These are phyloP conservation scores for Drosophila picticornis DNA, from an alignment of 2,888 invertebrate genomes.

Conservation along the genomic window DNA sequence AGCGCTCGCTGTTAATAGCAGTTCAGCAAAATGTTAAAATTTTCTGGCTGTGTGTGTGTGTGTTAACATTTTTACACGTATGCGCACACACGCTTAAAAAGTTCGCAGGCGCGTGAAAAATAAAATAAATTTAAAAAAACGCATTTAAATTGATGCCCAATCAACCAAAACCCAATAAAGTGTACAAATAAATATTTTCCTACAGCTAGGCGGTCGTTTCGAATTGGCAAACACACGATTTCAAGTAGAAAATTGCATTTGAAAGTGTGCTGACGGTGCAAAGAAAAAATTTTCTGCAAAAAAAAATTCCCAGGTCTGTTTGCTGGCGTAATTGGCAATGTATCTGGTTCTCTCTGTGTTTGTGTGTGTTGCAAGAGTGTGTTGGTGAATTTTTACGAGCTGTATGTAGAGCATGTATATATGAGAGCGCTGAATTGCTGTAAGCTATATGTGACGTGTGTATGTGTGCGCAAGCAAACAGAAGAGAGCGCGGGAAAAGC, in stretches of 20 bases:
- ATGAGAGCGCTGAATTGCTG: constrained; percentile 57
- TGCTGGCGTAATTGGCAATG: constrained; percentile 72
- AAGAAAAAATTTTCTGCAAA: constrained; percentile 65
- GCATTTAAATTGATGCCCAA: constrained; percentile 68
- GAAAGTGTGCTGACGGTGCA: constrained; percentile 68
- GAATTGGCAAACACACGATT: constrained; percentile 56
- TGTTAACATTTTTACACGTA: constrained; percentile 54
- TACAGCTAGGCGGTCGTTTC: constrained; percentile 52
- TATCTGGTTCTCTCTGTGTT: constrained; percentile 47
- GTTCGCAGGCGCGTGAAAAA: constrained; percentile 82
- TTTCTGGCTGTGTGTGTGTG: constrained; percentile 34
- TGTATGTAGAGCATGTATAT: constrained; percentile 27
- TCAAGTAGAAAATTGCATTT: constrained; percentile 65
- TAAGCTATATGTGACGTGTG: constrained; percentile 22
- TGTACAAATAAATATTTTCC: constrained; percentile 56
- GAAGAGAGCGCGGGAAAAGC: constrained; percentile 54
- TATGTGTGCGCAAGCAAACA: constrained; percentile 39
- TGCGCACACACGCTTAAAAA: constrained; percentile 62
- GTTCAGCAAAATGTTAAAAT: constrained; percentile 55
- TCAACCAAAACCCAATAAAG: constrained; percentile 67
- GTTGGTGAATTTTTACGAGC: constrained; percentile 26
- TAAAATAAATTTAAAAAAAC: constrained; percentile 57
- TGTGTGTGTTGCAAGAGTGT: constrained; percentile 35
- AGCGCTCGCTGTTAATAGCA: constrained; percentile 39
- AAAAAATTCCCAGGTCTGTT: constrained; percentile 83